A percentile compares a stretch with the other conserved stretches of the same genome.
phyloP scores from a whole-genome alignment of 2,797 vertebrate genomes.

The Gobio occitaniae region DNA sequence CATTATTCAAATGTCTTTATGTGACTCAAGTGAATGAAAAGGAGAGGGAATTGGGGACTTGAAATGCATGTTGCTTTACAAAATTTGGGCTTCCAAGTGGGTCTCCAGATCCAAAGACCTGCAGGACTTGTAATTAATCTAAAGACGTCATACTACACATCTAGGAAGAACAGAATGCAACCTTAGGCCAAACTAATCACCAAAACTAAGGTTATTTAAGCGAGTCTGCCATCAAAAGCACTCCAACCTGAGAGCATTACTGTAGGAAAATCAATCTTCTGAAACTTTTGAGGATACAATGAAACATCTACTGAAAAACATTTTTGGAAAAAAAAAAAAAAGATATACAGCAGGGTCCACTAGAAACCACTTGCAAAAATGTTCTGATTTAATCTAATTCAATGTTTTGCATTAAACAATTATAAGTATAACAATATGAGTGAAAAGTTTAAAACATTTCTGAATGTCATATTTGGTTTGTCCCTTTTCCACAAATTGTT shows the following conservation, averaged over 20 bases:
- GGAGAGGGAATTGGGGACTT: conserved; percentile 19
- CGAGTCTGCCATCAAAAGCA: conserved; percentile 20
- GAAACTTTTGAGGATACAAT: conserved; percentile 17
- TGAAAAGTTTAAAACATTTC: not conserved
- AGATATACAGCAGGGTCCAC: not conserved
- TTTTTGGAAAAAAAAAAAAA: not conserved
- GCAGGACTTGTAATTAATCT: conserved; percentile 48
- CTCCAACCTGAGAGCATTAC: not conserved
- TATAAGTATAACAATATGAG: not conserved
- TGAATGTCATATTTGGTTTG: not conserved
- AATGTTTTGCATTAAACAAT: not conserved
- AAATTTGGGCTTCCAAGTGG: conserved; percentile 20
- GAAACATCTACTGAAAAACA: not conserved
- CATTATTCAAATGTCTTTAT: conserved; percentile 35
- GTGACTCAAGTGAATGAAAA: conserved; percentile 5
- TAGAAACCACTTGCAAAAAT: not conserved
- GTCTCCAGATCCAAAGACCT: conserved; percentile 38
- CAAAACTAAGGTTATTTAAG: conserved; percentile 25
- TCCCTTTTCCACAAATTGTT: not conserved
- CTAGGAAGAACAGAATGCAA: conserved; percentile 22
- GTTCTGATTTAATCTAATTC: not conserved
- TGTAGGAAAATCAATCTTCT: conserved; percentile 66
- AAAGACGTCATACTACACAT: conserved; percentile 23
- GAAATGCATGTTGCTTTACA: conserved; percentile 19
- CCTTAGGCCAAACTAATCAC: conserved; percentile 44